These are phyloP conservation scores for Harpagus bidentatus DNA, from an alignment of 2,113 vertebrate species.

Conservation along the genomic window DNA sequence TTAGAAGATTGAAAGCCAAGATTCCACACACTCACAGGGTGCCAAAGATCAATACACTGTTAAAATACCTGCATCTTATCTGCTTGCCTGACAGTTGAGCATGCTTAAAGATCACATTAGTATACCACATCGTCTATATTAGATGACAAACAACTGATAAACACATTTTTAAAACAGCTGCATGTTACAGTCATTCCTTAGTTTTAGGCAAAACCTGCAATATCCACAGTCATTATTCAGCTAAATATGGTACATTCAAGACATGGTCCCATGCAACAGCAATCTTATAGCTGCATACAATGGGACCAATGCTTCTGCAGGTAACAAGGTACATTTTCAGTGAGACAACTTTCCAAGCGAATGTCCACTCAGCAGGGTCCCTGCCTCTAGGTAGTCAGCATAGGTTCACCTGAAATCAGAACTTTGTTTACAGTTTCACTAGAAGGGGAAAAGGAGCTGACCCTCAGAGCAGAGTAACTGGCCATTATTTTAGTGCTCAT, in stretches of 20 bases:
- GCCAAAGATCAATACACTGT: background rate
- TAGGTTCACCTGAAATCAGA: background rate
- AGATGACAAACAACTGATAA: background rate
- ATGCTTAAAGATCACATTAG: background rate
- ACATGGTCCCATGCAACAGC: background rate
- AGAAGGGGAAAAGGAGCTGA: background rate
- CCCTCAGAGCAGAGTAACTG: background rate
- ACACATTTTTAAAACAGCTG: background rate
- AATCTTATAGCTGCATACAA: background rate
- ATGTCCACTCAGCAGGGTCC: background rate
- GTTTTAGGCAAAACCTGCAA: background rate
- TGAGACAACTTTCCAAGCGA: background rate
- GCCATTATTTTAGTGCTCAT: background rate
- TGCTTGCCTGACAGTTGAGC: background rate
- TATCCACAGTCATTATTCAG: background rate
- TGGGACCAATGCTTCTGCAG: background rate
- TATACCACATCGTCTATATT: background rate
- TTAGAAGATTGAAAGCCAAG: background rate
- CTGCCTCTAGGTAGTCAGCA: background rate
- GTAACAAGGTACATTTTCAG: background rate
- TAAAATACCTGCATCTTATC: background rate
- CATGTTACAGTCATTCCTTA: background rate
- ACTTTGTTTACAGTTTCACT: background rate
- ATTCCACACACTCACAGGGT: background rate
- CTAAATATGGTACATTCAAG: background rate